phyloP scores from a whole-genome alignment of 2,888 invertebrate genomes.

The Cyrtodaria siliqua region DNA sequence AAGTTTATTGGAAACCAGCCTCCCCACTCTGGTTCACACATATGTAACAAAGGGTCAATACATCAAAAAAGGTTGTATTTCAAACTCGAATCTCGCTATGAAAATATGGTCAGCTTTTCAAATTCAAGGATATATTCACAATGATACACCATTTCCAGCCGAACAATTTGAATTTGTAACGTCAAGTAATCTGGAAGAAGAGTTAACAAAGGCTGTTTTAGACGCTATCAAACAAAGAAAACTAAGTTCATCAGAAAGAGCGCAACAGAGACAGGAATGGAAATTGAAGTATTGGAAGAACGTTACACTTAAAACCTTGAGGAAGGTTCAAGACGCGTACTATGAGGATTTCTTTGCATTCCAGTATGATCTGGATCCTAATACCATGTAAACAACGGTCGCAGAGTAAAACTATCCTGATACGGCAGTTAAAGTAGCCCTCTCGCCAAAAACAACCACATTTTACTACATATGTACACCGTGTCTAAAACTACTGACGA shows the following conservation, averaged over 20 bases:
- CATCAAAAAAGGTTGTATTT: slow-evolving; percentile 40
- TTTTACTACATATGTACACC: no score
- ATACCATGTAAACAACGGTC: slow-evolving; percentile 45
- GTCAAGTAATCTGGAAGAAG: slow-evolving; percentile 7
- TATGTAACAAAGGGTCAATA: slow-evolving; percentile 52
- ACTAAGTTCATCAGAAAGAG: slow-evolving; percentile 24
- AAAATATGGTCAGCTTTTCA: slow-evolving; percentile 54
- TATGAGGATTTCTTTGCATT: slow-evolving; percentile 49
- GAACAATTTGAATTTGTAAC: slow-evolving; percentile 18
- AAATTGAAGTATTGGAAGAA: slow-evolving; percentile 43
- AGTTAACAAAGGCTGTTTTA: slow-evolving; percentile 29
- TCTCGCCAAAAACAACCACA: no score
- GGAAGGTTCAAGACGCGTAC: slow-evolving; percentile 44
- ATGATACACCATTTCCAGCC: slow-evolving; percentile 43
- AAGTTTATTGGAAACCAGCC: slow-evolving; percentile 8
- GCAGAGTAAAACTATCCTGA: no score
- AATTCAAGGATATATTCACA: slow-evolving; percentile 53
- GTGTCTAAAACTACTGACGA: no score
- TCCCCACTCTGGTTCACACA: slow-evolving; percentile 38
- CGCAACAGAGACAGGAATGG: slow-evolving; percentile 46
- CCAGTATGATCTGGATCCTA: slow-evolving; percentile 41
- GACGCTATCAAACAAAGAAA: slow-evolving; percentile 7
- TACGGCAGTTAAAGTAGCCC: no score
- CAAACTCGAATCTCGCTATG: slow-evolving; percentile 31
- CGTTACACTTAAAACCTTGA: slow-evolving; percentile 15